Evolutionary conservation across 2,797 vertebrate species (phyloP).

Genomic region (Botia almorhae): DNA sequence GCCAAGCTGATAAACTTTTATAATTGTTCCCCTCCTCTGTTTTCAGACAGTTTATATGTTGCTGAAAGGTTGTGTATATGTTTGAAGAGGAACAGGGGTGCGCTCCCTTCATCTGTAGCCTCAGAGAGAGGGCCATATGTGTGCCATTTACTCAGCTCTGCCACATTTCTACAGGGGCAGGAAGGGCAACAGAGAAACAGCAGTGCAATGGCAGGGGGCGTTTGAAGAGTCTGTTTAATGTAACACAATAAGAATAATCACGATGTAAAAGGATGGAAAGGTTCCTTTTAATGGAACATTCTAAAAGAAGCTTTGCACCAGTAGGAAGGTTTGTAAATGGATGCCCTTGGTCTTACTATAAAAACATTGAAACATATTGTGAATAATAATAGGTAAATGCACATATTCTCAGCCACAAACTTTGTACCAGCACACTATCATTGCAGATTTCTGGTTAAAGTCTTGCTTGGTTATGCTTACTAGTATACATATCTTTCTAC

Average conservation of each 20-base stretch:
- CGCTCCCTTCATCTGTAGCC: constrained; percentile 35
- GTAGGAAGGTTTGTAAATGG: neutral
- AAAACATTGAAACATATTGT: neutral
- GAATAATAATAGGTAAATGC: neutral
- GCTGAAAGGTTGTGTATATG: constrained; percentile 17
- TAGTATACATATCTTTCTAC: neutral
- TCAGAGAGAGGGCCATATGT: constrained; percentile 45
- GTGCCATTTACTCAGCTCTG: constrained; percentile 46
- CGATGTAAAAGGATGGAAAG: neutral
- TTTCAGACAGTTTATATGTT: constrained; percentile 1
- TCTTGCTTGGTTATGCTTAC: neutral
- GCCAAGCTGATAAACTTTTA: neutral
- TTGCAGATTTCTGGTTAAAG: neutral
- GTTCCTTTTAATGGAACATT: no score
- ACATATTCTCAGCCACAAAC: neutral
- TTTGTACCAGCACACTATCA: neutral
- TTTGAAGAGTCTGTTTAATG: constrained; percentile 25
- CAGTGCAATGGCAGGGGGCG: constrained; percentile 5
- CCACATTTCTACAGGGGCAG: constrained; percentile 23
- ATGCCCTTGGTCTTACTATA: neutral
- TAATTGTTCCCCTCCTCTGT: neutral
- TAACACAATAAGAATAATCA: constrained; percentile 30
- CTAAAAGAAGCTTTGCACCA: neutral
- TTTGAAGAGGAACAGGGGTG: constrained; percentile 20
- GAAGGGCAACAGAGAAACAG: constrained; percentile 21